These are phyloP conservation scores for Ormyrus nitidulus DNA, from an alignment of 2,888 invertebrate species.

Conservation along the genomic window DNA sequence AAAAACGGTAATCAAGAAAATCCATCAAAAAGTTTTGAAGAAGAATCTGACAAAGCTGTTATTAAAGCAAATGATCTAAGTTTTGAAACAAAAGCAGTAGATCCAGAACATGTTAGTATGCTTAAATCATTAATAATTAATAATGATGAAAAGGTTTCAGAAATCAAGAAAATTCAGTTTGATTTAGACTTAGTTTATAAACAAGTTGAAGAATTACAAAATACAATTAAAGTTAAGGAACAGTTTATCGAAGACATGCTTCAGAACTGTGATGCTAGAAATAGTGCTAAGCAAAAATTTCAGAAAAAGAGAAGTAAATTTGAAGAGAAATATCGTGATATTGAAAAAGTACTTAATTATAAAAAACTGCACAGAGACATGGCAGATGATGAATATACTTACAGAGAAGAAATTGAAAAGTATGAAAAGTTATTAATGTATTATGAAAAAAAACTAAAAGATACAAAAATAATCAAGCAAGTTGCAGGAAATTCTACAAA, in stretches of 20 bases:
- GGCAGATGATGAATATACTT: conserved; percentile 67
- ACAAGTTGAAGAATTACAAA: conserved; percentile 83
- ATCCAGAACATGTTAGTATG: conserved; percentile 77
- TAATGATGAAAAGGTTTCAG: conserved; percentile 72
- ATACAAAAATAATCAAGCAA: conserved; percentile 77
- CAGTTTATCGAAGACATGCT: conserved; percentile 84
- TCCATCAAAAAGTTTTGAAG: conserved; percentile 27
- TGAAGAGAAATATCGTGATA: conserved; percentile 79
- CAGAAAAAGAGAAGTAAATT: conserved; percentile 81
- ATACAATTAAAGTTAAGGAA: conserved; percentile 84
- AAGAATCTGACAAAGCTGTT: conserved; percentile 37
- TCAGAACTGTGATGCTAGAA: conserved; percentile 78
- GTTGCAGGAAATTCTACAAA: conserved; percentile 81
- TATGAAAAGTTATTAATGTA: conserved; percentile 75
- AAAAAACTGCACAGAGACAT: conserved; percentile 63
- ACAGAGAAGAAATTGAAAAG: conserved; percentile 73
- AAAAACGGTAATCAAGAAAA: conserved; percentile 35
- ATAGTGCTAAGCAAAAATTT: conserved; percentile 79
- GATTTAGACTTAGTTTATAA: conserved; percentile 83
- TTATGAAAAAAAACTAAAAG: conserved; percentile 77
- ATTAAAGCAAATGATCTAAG: conserved; percentile 34
- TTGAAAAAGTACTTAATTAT: conserved; percentile 59
- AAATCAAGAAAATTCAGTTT: conserved; percentile 73
- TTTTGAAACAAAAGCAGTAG: conserved; percentile 51
- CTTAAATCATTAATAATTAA: conserved; percentile 75